Evolutionary conservation across 2,888 invertebrate genomes (phyloP).

Genomic region (Nowickia ferox): DNA sequence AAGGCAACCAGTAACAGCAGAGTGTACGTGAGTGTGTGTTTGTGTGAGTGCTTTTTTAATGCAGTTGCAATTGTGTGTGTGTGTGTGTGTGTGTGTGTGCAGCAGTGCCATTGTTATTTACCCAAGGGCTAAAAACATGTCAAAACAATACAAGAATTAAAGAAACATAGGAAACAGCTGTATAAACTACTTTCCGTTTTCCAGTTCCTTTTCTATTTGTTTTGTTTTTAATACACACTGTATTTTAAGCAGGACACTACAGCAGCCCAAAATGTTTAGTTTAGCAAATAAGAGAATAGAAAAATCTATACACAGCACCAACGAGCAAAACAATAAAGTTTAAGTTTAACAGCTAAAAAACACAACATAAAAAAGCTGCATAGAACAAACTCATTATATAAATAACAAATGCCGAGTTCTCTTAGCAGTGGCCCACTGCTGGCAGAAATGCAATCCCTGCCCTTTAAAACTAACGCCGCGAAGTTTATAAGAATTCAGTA

Average conservation of each 20-base stretch:
- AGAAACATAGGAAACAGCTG: conserved; percentile 72
- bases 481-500: conserved; percentile 31
- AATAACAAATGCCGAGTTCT: conserved; percentile 57
- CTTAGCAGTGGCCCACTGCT: conserved; percentile 16
- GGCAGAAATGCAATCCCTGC: conserved; percentile 3
- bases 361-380: conserved; percentile 14
- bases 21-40: background rate
- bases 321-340: conserved; percentile 59
- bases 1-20: conserved; percentile 9
- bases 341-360: conserved; percentile 57
- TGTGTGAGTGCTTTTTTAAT: background rate
- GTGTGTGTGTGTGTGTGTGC: background rate
- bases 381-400: conserved; percentile 63
- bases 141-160: conserved; percentile 71
- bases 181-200: conserved; percentile 70
- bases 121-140: conserved; percentile 71
- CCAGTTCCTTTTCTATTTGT: background rate
- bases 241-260: conserved; percentile 37
- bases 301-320: conserved; percentile 17
- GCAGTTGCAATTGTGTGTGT: background rate
- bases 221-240: conserved; percentile 11
- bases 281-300: background rate
- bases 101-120: conserved; percentile 60
- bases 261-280: conserved; percentile 40
- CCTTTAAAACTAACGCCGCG: background rate